Evolutionary conservation across 2,797 vertebrate genomes (phyloP).

Genomic region (Luscinia megarhynchos): DNA sequence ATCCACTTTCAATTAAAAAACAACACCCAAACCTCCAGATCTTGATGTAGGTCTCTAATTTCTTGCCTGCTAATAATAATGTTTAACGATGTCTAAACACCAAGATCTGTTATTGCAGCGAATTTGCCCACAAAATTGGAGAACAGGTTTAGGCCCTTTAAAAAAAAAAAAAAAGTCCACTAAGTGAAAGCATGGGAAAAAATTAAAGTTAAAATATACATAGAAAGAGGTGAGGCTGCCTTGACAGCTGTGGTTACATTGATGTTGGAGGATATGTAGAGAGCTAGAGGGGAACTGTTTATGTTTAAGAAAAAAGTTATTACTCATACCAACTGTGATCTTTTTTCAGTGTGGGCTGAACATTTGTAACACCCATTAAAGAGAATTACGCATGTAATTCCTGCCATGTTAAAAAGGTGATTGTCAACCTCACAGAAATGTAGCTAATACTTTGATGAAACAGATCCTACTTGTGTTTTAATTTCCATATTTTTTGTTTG

Average conservation of each 20-base stretch:
- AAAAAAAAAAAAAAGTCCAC: background rate
- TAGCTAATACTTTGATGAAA: conserved; percentile 39
- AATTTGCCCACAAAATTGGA: conserved; percentile 54
- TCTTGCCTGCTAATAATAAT: conserved; percentile 31
- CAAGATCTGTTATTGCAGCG: conserved; percentile 32
- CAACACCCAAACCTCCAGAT: conserved; percentile 24
- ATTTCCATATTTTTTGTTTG: conserved; percentile 54
- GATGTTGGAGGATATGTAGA: conserved; percentile 57
- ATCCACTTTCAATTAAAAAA: conserved; percentile 29
- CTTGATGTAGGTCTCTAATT: conserved; percentile 62
- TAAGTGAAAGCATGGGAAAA: conserved; percentile 57
- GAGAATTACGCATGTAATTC: conserved; percentile 30
- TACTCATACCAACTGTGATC: conserved; percentile 64
- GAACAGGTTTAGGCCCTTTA: conserved; percentile 42
- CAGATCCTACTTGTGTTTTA: conserved; percentile 43
- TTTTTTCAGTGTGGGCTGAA: conserved; percentile 62
- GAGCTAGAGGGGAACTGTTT: conserved; percentile 57
- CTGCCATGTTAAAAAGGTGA: conserved; percentile 56
- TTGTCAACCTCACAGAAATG: conserved; percentile 36
- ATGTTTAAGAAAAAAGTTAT: conserved; percentile 55
- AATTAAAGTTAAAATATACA: conserved; percentile 63
- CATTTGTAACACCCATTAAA: conserved; percentile 61
- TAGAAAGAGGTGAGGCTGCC: conserved; percentile 62
- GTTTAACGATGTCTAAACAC: conserved; percentile 32
- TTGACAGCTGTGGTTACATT: conserved; percentile 68